phyloP scores from a whole-genome alignment of 2,113 vertebrate genomes.

The Toxotes chatareus region DNA sequence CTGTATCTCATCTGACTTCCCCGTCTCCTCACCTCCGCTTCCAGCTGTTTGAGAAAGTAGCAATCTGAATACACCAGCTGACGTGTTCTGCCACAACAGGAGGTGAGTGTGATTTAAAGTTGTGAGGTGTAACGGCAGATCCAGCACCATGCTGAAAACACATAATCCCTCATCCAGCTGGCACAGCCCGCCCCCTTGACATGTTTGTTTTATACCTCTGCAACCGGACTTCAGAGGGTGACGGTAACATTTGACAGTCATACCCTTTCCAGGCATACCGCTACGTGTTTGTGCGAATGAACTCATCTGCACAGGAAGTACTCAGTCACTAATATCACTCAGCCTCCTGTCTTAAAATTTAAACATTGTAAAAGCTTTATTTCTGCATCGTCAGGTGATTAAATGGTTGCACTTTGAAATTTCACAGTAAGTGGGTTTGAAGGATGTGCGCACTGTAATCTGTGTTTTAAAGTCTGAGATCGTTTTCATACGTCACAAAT shows the following conservation, averaged over 20 bases:
- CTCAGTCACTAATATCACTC: too few relatives aligned
- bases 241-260: neutral
- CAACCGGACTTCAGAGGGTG: neutral
- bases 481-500: too few relatives aligned
- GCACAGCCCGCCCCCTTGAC: slow-evolving; percentile 9
- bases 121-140: slow-evolving; percentile 39
- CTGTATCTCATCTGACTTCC: slow-evolving; percentile 36
- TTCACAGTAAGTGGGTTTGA: neutral
- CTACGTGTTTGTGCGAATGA: neutral
- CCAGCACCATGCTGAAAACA: slow-evolving; percentile 29
- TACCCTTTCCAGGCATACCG: neutral
- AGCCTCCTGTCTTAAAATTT: neutral
- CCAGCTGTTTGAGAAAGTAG: neutral
- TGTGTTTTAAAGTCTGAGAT: neutral
- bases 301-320: too few relatives aligned
- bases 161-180: slow-evolving; percentile 52
- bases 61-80: slow-evolving; percentile 34
- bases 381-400: neutral
- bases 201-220: neutral
- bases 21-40: slow-evolving; percentile 24
- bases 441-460: neutral
- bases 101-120: slow-evolving; percentile 34
- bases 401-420: neutral
- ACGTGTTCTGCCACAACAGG: slow-evolving; percentile 47
- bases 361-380: neutral